Conservation (phyloP, 2,113 vertebrate species). For the Anolis sagrei region DNA sequence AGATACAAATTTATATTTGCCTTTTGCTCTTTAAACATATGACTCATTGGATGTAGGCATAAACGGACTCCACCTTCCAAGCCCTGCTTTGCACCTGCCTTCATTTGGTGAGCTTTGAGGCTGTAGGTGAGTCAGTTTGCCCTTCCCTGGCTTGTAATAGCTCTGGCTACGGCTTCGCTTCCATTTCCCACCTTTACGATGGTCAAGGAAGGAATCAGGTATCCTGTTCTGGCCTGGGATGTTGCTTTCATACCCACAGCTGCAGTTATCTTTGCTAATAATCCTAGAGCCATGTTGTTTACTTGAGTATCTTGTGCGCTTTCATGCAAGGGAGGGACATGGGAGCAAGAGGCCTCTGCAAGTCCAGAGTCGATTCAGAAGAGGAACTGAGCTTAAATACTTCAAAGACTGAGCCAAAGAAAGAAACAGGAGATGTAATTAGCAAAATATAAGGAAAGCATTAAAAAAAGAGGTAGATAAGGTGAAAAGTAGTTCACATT, state of each 20-base stretch:
- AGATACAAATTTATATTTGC: too few relatives aligned
- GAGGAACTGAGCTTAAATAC: not conserved
- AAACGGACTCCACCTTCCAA: not conserved
- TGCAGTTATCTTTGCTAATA: not conserved
- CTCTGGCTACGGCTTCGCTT: not conserved
- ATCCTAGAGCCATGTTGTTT: too few relatives aligned
- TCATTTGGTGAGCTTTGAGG: not conserved
- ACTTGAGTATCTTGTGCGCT: fast-evolving
- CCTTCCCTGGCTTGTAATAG: too few relatives aligned
- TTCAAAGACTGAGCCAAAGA: not conserved
- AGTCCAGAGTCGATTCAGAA: not conserved
- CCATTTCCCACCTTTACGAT: not conserved
- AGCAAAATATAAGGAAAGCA: not conserved
- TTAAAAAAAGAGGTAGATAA: not conserved
- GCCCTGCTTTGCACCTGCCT: not conserved
- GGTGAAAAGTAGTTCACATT: too few relatives aligned
- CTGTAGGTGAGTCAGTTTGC: not conserved
- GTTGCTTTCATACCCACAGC: not conserved
- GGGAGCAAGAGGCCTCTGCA: not conserved
- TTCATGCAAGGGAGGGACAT: not conserved
- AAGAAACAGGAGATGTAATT: not conserved
- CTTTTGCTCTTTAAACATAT: not conserved
- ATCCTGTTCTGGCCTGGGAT: not conserved
- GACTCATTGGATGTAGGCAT: not conserved
- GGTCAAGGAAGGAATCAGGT: not conserved